Conservation (phyloP, 64 coral and sea anemone species). For the Catalaphyllia jardinei region DNA sequence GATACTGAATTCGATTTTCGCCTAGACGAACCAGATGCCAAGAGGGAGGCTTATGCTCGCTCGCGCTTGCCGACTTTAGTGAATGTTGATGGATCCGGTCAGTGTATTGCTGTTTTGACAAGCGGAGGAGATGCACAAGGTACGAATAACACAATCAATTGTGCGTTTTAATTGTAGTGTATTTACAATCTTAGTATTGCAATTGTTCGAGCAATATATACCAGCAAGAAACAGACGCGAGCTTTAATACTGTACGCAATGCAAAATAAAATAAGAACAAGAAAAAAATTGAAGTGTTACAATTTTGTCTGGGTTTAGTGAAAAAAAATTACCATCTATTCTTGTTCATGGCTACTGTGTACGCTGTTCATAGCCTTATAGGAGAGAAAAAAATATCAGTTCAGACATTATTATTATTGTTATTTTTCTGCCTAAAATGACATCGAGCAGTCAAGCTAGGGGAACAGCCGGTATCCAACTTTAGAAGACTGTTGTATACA, state of each 20-base stretch:
- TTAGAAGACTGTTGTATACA: background rate
- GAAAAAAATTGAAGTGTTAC: background rate
- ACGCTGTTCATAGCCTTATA: no score
- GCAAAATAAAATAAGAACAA: background rate
- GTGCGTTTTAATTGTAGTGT: background rate
- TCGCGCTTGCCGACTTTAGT: conserved; percentile 68
- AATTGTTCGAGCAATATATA: no score
- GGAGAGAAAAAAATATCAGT: no score
- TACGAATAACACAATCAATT: conserved; percentile 4
- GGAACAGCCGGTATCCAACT: no score
- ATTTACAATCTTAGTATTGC: background rate
- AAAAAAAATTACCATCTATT: background rate
- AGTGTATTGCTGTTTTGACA: conserved; percentile 93
- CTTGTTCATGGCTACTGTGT: no score
- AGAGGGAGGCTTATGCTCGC: conserved; percentile 19
- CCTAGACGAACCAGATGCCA: conserved; percentile 16
- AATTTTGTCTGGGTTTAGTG: background rate
- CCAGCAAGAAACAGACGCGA: no score
- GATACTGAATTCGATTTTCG: background rate
- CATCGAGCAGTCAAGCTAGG: no score
- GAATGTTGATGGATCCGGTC: conserved; percentile 79
- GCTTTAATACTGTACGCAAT: no score
- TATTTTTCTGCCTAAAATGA: no score
- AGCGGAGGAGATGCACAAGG: conserved; percentile 99
- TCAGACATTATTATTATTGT: no score